These are phyloP conservation scores for Cheilinus undulatus DNA, from an alignment of 2,113 vertebrate species.

Conservation along the genomic window DNA sequence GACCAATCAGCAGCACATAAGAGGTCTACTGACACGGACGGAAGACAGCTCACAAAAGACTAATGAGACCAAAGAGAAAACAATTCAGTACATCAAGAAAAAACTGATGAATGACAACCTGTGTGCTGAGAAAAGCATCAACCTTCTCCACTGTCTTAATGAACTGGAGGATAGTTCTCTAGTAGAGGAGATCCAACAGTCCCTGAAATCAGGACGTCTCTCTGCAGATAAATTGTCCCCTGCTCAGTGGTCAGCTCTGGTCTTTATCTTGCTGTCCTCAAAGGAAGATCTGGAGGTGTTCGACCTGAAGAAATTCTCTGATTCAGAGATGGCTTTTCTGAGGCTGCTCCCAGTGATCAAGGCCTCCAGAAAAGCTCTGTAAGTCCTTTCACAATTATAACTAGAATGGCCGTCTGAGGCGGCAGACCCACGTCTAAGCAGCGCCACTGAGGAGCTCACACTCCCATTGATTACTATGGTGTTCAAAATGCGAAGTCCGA, in stretches of 20 bases:
- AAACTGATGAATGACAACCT: conserved; percentile 11
- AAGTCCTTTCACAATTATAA: too few relatives aligned
- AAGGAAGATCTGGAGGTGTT: too few relatives aligned
- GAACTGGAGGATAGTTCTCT: too few relatives aligned
- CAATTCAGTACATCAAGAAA: conserved; percentile 24
- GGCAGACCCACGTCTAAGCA: too few relatives aligned
- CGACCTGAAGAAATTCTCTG: too few relatives aligned
- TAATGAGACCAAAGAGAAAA: background rate
- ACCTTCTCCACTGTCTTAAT: too few relatives aligned
- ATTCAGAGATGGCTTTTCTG: too few relatives aligned
- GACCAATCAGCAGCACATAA: conserved; percentile 28
- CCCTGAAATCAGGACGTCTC: conserved; percentile 20
- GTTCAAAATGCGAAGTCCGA: too few relatives aligned
- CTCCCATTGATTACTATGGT: too few relatives aligned
- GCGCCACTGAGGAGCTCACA: too few relatives aligned
- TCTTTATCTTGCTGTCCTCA: conserved; percentile 29
- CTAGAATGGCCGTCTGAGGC: too few relatives aligned
- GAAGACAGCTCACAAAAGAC: background rate
- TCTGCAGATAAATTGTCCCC: conserved; percentile 17
- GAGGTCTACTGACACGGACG: background rate
- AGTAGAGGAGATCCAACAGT: background rate
- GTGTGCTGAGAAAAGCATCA: conserved; percentile 8
- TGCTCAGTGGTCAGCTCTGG: conserved; percentile 43
- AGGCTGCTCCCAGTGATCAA: background rate
- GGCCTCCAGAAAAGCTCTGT: conserved; percentile 45